Evolutionary conservation across 1,140 invertebrate genomes (phyloP), one percentile per base, ranked within the genome.

Genomic region (Drosophila sulfurigaster): DNA sequence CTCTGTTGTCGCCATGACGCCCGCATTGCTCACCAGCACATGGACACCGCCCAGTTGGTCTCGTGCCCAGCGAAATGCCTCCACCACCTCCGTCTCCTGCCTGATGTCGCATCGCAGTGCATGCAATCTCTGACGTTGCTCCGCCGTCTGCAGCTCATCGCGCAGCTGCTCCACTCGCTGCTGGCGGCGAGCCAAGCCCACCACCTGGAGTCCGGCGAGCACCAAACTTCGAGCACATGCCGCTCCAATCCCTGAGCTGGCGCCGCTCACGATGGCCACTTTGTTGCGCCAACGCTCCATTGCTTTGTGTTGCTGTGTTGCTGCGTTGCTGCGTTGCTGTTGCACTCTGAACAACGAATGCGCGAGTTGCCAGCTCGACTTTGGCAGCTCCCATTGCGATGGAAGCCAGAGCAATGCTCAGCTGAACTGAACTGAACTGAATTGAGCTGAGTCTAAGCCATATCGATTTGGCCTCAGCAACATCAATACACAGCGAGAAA

Each of bases 11-110:
- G 81, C 77, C 0, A 93, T 90, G 1, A 95, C 81, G 1, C 95
- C 96, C 11, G 96, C 96, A 92, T 96, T 96, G 90, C 96, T 97
- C 41, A 97, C 93, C 41, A 96, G 93, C 3, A 97, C 93, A 81
- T 97, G 95, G 1, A 96, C 93, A 1, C 95, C 95, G 2, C 95
- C 96, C 16, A 95, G 92, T 1, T 94, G 93, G 0, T 93, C 88
- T 28, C 94, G 93, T 2, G 95, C 93, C 94, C 94, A 95, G 49
- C 94, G 81, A 79, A 97, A 97, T 32, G 96, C 94, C 15, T 92
- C 86, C 3, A 94, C 59, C 30, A 97, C 94, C 2, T 96, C 94
- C 10, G 94, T 93, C 77, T 96, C 94, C 7, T 95, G 94, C 0
- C 93, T 93, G 0, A 97, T 78, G 85, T 97, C 96, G 75, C 94